These are phyloP conservation scores for Melinopterus prodromus DNA, from an alignment of 2,888 invertebrate genomes.

Conservation along the genomic window DNA sequence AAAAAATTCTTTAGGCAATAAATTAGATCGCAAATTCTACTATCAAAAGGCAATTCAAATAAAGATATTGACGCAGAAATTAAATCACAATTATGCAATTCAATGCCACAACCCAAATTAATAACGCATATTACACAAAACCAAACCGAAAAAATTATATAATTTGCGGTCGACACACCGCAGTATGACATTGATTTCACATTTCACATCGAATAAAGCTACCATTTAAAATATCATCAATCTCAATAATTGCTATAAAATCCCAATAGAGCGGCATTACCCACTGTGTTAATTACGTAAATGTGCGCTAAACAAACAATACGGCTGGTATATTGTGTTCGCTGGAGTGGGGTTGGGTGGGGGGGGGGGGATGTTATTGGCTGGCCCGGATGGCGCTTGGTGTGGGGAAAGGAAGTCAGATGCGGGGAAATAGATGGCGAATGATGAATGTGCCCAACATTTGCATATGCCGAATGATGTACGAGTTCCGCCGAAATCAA, in stretches of 20 bases:
- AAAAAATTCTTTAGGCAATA: too few relatives aligned
- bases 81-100: too few relatives aligned
- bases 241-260: neutral
- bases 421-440: constrained; percentile 40
- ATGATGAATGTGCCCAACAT: constrained; percentile 59
- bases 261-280: neutral
- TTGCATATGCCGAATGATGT: constrained; percentile 61
- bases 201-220: neutral
- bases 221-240: neutral
- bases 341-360: neutral
- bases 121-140: neutral
- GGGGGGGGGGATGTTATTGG: neutral
- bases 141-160: neutral
- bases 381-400: constrained; percentile 15
- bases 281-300: neutral
- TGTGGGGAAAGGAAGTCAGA: constrained; percentile 22
- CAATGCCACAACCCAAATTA: too few relatives aligned
- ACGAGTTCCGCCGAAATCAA: constrained; percentile 59
- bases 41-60: too few relatives aligned
- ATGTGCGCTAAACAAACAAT: neutral
- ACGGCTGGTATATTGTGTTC: neutral
- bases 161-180: neutral
- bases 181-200: neutral
- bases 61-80: too few relatives aligned
- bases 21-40: too few relatives aligned